These are phyloP conservation scores for Argopecten irradians DNA, from an alignment of 1,140 invertebrate species.

Conservation along the genomic window DNA sequence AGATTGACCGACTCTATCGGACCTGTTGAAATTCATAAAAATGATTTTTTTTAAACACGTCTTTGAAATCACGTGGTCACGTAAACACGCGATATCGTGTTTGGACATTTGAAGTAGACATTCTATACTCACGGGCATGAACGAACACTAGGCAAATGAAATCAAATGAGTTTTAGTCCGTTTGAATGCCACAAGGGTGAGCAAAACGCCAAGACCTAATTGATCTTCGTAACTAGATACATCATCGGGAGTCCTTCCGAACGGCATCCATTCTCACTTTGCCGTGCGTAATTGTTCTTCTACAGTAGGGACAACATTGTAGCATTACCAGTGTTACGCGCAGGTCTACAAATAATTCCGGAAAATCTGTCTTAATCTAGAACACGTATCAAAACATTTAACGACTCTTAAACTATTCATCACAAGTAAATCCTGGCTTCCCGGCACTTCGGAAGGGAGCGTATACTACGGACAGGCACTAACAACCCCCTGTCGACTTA, in stretches of 20 bases:
- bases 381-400: background rate
- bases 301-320: background rate
- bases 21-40: background rate
- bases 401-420: conserved; percentile 18
- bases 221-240: background rate
- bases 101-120: background rate
- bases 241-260: conserved; percentile 5
- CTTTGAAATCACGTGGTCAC: background rate
- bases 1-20: background rate
- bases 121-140: background rate
- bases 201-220: background rate
- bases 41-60: background rate
- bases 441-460: background rate
- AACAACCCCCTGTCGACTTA: background rate
- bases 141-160: background rate
- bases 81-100: background rate
- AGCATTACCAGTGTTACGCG: background rate
- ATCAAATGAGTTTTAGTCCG: background rate
- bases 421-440: background rate
- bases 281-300: background rate
- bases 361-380: conserved; percentile 16
- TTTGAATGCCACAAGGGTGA: background rate
- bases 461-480: background rate
- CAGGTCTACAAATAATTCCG: background rate
- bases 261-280: background rate